phyloP scores from a whole-genome alignment of 92 coral and sea anemone species.

The Siderastrea siderea region DNA sequence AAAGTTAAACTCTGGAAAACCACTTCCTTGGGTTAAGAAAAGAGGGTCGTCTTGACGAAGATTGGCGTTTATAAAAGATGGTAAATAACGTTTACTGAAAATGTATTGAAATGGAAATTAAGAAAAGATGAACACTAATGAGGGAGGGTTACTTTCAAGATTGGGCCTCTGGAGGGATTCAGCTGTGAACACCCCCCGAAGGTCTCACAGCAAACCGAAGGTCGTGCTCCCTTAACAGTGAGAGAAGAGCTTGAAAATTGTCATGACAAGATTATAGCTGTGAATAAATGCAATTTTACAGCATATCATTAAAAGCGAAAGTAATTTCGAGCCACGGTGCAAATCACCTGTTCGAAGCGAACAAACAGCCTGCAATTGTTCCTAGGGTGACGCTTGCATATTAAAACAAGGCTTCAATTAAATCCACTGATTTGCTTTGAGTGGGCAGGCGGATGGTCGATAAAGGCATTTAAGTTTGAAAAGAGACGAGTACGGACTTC shows the following conservation, averaged over 20 bases:
- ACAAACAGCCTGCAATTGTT: constrained; percentile 4
- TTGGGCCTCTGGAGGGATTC: not conserved
- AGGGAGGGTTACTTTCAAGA: not conserved
- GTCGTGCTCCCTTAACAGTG: not conserved
- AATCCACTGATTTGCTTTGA: constrained; percentile 19
- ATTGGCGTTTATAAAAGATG: too few relatives aligned
- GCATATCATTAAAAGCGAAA: constrained; percentile 11
- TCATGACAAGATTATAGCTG: not conserved
- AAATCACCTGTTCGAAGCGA: not conserved
- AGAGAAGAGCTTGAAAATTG: not conserved
- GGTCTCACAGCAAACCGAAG: not conserved
- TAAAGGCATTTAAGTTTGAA: not conserved
- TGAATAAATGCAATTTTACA: constrained; percentile 9
- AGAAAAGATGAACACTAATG: not conserved
- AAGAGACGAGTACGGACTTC: not conserved
- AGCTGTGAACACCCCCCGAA: too few relatives aligned
- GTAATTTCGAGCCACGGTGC: not conserved
- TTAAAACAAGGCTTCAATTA: constrained; percentile 28
- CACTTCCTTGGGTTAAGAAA: too few relatives aligned
- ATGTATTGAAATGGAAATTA: too few relatives aligned
- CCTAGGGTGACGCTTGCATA: constrained; percentile 9
- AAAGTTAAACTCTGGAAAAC: not conserved
- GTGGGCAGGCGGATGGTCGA: constrained; percentile 16
- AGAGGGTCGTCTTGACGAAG: too few relatives aligned
- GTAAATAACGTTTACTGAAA: too few relatives aligned